Evolutionary conservation across 2,113 vertebrate species (phyloP).

Genomic region (Erpornis zantholeuca): DNA sequence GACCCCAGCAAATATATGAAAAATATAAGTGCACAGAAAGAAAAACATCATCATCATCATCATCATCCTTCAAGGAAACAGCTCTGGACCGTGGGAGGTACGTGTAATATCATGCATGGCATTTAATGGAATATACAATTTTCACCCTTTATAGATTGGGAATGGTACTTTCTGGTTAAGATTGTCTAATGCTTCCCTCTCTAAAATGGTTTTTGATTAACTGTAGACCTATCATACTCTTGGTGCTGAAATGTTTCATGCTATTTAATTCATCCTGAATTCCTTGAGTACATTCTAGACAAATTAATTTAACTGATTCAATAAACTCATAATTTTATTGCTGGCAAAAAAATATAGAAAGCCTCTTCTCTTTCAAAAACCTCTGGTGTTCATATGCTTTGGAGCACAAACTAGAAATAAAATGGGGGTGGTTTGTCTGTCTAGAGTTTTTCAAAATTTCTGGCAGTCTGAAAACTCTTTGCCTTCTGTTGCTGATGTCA

Average conservation of each 20-base stretch:
- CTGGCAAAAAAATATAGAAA: background rate
- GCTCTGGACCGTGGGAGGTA: background rate
- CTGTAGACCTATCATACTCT: background rate
- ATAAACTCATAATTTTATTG: background rate
- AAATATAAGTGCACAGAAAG: background rate
- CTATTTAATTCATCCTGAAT: background rate
- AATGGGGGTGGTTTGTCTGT: background rate
- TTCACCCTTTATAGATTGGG: background rate
- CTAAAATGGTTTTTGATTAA: background rate
- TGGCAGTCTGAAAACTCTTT: background rate
- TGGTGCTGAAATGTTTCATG: background rate
- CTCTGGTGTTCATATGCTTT: background rate
- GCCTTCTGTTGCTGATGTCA: background rate
- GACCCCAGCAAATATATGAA: background rate
- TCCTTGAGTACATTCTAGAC: background rate
- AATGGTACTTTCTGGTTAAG: background rate
- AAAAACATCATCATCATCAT: background rate
- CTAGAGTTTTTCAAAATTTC: background rate
- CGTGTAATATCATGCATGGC: rapidly evolving
- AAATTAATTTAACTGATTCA: background rate
- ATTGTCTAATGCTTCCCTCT: background rate
- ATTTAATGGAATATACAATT: background rate
- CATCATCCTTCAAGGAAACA: background rate
- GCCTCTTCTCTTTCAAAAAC: background rate
- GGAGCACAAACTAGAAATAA: background rate